Conservation (phyloP, 2,797 vertebrate species). For the Pampus argenteus region DNA sequence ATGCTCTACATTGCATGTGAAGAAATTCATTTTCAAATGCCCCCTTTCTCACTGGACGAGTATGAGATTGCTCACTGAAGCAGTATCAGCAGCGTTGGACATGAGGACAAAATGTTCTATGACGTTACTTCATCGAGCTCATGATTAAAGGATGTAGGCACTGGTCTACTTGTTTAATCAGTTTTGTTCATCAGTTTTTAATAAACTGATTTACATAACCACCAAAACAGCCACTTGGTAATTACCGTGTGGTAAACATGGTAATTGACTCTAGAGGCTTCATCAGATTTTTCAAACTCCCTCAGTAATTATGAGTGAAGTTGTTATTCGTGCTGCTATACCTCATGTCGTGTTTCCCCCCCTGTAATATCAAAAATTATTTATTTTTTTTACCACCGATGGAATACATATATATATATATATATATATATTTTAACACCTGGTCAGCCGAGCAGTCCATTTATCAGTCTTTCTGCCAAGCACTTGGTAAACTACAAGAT, state of each 20-base stretch:
- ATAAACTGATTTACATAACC: conserved; percentile 72
- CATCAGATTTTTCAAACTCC: conserved; percentile 57
- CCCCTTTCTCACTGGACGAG: neutral
- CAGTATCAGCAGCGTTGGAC: conserved; percentile 15
- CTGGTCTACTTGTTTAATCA: conserved; percentile 61
- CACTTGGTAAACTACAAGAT: neutral
- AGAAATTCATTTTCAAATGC: neutral
- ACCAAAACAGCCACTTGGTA: conserved; percentile 71
- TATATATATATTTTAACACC: neutral
- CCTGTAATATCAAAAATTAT: conserved; percentile 15
- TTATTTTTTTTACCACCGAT: conserved; percentile 1
- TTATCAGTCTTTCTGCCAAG: neutral
- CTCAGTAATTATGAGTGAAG: conserved; percentile 40
- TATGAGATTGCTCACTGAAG: neutral
- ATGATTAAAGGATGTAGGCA: conserved; percentile 57
- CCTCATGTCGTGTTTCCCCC: neutral
- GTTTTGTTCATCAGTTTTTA: conserved; percentile 68
- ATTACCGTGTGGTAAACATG: conserved; percentile 70
- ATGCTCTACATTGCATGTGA: neutral
- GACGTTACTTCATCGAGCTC: conserved; percentile 49
- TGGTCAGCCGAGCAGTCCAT: neutral
- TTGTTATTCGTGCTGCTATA: conserved; percentile 39
- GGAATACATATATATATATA: neutral
- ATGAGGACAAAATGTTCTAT: neutral
- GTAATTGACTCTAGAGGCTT: conserved; percentile 62